Evolutionary conservation across 2,797 vertebrate genomes (phyloP).

Genomic region (Jordanella pulchra): DNA sequence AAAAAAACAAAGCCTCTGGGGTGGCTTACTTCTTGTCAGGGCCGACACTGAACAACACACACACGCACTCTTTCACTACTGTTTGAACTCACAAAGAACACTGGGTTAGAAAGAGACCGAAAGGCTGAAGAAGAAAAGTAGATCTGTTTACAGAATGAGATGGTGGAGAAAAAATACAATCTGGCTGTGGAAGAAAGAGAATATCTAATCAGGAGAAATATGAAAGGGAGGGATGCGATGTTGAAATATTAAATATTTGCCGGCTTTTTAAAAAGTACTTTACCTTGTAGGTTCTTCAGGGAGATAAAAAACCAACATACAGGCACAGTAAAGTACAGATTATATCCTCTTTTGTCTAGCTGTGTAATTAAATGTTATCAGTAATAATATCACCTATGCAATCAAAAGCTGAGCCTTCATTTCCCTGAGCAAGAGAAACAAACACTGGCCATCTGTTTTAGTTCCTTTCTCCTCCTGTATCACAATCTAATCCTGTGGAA

Average conservation of each 20-base stretch:
- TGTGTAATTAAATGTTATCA: conserved; percentile 69
- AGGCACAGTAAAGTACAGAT: conserved; percentile 38
- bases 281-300: conserved; percentile 42
- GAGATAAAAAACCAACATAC: conserved; percentile 39
- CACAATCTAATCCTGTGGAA: conserved; percentile 50
- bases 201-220: conserved; percentile 46
- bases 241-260: conserved; percentile 39
- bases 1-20: conserved; percentile 38
- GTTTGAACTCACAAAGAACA: conserved; percentile 42
- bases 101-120: conserved; percentile 40
- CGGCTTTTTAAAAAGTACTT: conserved; percentile 50
- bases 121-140: conserved; percentile 43
- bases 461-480: conserved; percentile 56
- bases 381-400: conserved; percentile 53
- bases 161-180: conserved; percentile 4
- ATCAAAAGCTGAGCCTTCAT: conserved; percentile 68
- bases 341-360: conserved; percentile 49
- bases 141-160: conserved; percentile 44
- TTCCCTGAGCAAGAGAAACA: conserved; percentile 56
- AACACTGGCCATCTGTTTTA: conserved; percentile 57
- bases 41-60: conserved; percentile 1
- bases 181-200: conserved; percentile 23
- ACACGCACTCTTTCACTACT: conserved; percentile 34
- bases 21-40: conserved; percentile 20
- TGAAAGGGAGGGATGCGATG: conserved; percentile 35